Percentiles rank a stretch among this genome's conserved stretches.
phyloP scores from a whole-genome alignment of 2,888 invertebrate species.

The Andrena marginata region DNA sequence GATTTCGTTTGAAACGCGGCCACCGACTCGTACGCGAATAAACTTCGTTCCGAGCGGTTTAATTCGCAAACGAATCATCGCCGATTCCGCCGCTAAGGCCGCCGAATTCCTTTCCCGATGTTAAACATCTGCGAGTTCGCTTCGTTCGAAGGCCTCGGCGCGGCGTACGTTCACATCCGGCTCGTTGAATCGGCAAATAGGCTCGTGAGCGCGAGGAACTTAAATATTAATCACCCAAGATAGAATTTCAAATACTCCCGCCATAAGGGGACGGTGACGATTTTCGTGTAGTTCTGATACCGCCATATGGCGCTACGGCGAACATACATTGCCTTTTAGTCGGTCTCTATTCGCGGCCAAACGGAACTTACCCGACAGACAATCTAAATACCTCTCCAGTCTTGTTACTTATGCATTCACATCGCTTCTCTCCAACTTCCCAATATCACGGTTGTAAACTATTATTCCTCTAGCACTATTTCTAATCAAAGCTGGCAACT shows the following conservation, averaged over 20 bases:
- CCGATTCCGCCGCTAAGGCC: neutral
- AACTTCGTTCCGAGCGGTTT: slow-evolving; percentile 6
- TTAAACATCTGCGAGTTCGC: neutral
- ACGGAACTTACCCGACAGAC: neutral
- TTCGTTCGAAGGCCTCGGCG: neutral
- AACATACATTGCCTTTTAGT: slow-evolving; percentile 9
- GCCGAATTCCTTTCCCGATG: neutral
- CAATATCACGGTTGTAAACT: too few species aligned
- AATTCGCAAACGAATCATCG: neutral
- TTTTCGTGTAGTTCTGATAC: neutral
- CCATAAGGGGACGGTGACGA: neutral
- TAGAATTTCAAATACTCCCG: slow-evolving; percentile 13
- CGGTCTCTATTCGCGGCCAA: neutral
- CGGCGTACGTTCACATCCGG: neutral
- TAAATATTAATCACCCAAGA: neutral
- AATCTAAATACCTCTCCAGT: neutral
- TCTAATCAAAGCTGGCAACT: too few species aligned
- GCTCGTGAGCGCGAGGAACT: neutral
- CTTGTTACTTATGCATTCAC: neutral
- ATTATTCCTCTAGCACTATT: too few species aligned
- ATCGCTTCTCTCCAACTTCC: neutral
- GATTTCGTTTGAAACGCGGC: neutral
- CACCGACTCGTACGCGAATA: slow-evolving; percentile 3
- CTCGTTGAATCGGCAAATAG: neutral
- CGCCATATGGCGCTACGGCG: neutral